phyloP scores from a whole-genome alignment of 1,140 invertebrate species.

The Polypedilum vanderplanki region DNA sequence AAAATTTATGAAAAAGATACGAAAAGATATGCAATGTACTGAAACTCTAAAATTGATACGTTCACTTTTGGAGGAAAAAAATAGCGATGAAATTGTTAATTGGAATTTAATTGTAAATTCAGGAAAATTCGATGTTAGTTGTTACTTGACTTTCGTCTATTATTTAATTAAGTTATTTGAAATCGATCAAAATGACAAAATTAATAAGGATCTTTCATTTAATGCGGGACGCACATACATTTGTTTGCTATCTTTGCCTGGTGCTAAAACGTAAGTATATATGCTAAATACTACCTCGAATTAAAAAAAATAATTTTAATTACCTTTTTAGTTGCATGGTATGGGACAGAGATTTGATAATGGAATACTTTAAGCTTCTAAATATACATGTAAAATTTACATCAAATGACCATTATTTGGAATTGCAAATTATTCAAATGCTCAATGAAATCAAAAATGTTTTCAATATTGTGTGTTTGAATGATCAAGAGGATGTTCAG shows the following conservation, averaged over 20 bases:
- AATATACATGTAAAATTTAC: neutral
- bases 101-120: neutral
- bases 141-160: neutral
- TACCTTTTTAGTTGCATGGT: neutral
- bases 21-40: conserved; percentile 1
- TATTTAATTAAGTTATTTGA: neutral
- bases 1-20: neutral
- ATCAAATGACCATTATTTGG: neutral
- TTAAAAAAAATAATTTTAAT: neutral
- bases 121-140: neutral
- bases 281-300: no score
- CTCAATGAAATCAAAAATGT: neutral
- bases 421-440: conserved; percentile 21
- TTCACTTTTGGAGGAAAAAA: neutral
- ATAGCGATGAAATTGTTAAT: neutral
- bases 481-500: neutral
- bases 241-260: neutral
- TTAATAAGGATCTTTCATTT: neutral
- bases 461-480: conserved; percentile 12
- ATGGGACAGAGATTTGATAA: neutral
- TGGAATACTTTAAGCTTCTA: neutral
- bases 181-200: conserved; percentile 11
- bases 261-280: neutral
- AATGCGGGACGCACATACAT: conserved; percentile 5
- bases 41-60: neutral